Base-by-base conservation (phyloP, 2,888 invertebrate genomes). In the Volucella inanis region DNA sequence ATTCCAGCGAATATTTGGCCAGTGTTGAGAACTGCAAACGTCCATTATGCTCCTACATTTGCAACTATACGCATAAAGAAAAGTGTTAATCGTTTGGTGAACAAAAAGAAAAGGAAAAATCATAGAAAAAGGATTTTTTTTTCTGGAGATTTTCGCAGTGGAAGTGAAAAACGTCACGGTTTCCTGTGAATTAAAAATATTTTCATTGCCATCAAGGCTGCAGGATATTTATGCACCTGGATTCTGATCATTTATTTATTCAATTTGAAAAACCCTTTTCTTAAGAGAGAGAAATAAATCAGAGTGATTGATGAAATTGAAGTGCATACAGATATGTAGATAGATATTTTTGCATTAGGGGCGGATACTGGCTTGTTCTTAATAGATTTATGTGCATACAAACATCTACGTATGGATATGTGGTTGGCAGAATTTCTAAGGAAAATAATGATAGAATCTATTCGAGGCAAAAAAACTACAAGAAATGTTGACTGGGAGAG, bases 151-250 rank as follows among this genome's bases (percentile, higher is more conserved):
- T 64, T 80, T 80, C 55, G 22, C 62, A 50, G 49, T 57, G 47
- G 49, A 64, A 65, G 47, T 75, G 64, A n/a, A 76, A 85, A 80
- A 67, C 76, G 80, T 77, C 71, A 81, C 71, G 75, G 80, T 71
- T 65, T 76, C 71, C 45, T 31, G 68, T 45, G 54, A 64, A 79
- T 68, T 57, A 49, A 77, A 77, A 81, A 68, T 74, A 67, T 74
- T 79, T 62, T 57, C 72, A 74, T 59, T 75, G 75, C 47, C 15
- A 18, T 49, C 50, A 31, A 31, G 54, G 14, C 39, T 43, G 15
- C 15, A 22, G 67, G 65, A 72, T 71, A 75, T 76, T 80, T 80
- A 68, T 68, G 76, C 85, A 85, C 85, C 85, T 85, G 85, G 85
- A 59, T 57, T 43, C 43, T 10, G 68, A 57, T 72, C 41, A 57